A percentile compares a stretch with the other conserved stretches of the same genome.
These are phyloP conservation scores for Andrena camellia DNA, from an alignment of 2,888 invertebrate genomes.

Conservation along the genomic window DNA sequence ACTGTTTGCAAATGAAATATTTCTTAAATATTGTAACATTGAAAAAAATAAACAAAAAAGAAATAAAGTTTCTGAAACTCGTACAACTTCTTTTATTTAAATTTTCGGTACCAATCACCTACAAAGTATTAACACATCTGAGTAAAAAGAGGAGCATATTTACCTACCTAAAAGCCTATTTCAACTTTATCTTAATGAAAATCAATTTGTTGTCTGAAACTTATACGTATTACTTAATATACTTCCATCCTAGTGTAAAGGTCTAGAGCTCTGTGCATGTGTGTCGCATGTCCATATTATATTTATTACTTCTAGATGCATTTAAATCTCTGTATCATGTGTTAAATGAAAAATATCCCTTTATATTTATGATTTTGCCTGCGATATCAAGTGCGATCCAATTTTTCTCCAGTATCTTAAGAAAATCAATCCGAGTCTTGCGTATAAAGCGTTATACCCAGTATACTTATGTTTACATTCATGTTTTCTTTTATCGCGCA, in stretches of 20 bases:
- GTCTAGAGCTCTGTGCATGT: slow-evolving; percentile 80
- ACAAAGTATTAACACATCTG: slow-evolving; percentile 22
- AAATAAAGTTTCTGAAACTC: slow-evolving; percentile 53
- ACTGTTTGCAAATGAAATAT: slow-evolving; percentile 41
- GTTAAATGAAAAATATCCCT: slow-evolving; percentile 16
- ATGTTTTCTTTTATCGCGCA: slow-evolving; percentile 38
- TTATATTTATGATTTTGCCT: slow-evolving; percentile 39
- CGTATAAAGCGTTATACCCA: slow-evolving; percentile 44
- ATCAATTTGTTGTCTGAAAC: slow-evolving; percentile 22
- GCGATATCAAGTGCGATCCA: slow-evolving; percentile 60
- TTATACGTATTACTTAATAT: slow-evolving; percentile 31
- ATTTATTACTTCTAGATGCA: slow-evolving; percentile 50
- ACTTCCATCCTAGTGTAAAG: slow-evolving; percentile 43
- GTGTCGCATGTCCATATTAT: slow-evolving; percentile 83
- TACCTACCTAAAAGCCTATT: slow-evolving; percentile 58
- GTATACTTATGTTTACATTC: slow-evolving; percentile 40
- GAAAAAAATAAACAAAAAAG: slow-evolving; percentile 12
- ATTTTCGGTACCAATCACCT: slow-evolving; percentile 46
- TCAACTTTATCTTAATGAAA: slow-evolving; percentile 27
- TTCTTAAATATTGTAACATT: slow-evolving; percentile 53
- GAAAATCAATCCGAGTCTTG: slow-evolving; percentile 59
- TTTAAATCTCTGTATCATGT: slow-evolving; percentile 24
- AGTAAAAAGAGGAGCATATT: slow-evolving; percentile 28
- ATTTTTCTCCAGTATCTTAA: slow-evolving; percentile 72
- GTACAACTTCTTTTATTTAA: slow-evolving; percentile 35